Evolutionary conservation across 2,113 vertebrate species (phyloP).

Genomic region (Empidonax traillii): DNA sequence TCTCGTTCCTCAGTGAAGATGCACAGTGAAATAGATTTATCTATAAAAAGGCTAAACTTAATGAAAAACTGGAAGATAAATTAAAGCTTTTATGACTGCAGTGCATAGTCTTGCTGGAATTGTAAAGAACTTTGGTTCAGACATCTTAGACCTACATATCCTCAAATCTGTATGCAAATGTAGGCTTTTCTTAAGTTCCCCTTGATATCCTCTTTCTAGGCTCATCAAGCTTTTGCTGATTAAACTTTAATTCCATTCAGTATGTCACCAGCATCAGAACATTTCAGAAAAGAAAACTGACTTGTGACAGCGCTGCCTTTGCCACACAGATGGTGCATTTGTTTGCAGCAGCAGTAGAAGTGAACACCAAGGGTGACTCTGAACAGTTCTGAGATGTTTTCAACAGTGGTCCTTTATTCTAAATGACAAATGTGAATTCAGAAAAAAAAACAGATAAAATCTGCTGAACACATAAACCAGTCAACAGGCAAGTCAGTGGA

Average conservation of each 20-base stretch:
- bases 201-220: background rate
- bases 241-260: background rate
- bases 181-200: background rate
- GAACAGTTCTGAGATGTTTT: conserved; percentile 28
- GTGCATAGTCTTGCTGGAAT: background rate
- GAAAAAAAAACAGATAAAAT: conserved; percentile 51
- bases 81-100: background rate
- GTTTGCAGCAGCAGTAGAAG: conserved; percentile 32
- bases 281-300: conserved; percentile 9
- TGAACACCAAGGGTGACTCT: background rate
- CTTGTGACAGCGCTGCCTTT: conserved; percentile 24
- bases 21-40: background rate
- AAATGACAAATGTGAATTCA: conserved; percentile 42
- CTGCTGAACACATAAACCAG: conserved; percentile 30
- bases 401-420: conserved; percentile 33
- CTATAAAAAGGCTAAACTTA: background rate
- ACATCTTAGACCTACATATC: background rate
- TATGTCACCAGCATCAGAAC: background rate
- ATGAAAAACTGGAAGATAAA: background rate
- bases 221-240: conserved; percentile 25
- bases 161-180: background rate
- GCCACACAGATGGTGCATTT: conserved; percentile 31
- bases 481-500: conserved; percentile 14
- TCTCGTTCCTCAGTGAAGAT: background rate
- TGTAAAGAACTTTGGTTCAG: background rate